phyloP scores from a whole-genome alignment of 2,113 vertebrate genomes.

The Cyprinus carpio region DNA sequence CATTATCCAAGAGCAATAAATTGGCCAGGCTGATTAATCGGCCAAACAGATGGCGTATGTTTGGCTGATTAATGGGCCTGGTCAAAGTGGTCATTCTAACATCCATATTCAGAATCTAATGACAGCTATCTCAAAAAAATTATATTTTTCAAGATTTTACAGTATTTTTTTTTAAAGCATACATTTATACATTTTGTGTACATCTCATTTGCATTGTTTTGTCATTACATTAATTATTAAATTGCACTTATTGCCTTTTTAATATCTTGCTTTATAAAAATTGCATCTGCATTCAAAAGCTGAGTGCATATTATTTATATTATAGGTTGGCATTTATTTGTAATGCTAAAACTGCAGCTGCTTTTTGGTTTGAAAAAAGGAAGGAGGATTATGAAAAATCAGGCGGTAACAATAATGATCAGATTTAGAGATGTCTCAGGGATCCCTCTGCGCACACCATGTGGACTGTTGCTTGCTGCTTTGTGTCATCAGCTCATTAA shows the following conservation, averaged over 20 bases:
- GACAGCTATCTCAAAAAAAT: neutral
- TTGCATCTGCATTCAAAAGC: neutral
- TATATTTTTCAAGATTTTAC: neutral
- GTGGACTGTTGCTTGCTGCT: constrained; percentile 1
- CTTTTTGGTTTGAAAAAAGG: neutral
- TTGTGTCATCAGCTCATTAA: constrained; percentile 8
- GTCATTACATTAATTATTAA: neutral
- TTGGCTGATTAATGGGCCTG: too few species aligned
- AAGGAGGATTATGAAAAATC: neutral
- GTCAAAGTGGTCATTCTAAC: too few species aligned
- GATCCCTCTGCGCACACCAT: constrained; percentile 2
- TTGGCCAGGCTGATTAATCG: too few species aligned
- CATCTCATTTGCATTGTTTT: neutral
- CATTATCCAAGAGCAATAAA: neutral
- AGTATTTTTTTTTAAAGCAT: neutral
- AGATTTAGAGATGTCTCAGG: neutral
- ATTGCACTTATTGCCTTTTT: neutral
- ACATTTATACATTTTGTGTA: neutral
- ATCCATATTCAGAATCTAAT: neutral
- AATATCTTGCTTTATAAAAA: neutral
- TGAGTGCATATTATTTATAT: neutral
- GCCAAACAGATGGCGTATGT: too few species aligned
- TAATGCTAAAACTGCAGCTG: neutral
- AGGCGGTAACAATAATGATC: neutral
- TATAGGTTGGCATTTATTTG: neutral